phyloP scores from a whole-genome alignment of 1,140 invertebrate genomes.

The Subanguina moxae region DNA sequence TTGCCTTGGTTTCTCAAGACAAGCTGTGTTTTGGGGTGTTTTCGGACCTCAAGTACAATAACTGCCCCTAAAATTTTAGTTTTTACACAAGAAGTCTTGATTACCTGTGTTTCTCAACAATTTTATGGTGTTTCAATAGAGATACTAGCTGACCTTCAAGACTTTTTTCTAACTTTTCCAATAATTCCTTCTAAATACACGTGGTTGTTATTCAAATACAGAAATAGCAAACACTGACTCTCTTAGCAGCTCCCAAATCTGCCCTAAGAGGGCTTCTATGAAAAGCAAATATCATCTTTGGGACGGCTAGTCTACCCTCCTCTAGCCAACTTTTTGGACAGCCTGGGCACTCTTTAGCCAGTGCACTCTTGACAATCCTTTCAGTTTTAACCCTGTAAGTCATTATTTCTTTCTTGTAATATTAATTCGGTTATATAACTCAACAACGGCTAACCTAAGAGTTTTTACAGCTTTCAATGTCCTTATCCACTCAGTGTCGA shows the following conservation, averaged over 20 bases:
- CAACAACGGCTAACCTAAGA: slow-evolving; percentile 9
- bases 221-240: slow-evolving; percentile 19
- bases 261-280: slow-evolving; percentile 25
- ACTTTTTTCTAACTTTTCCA: slow-evolving; percentile 33
- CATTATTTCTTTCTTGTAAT: background rate
- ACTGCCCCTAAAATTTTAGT: too few species aligned
- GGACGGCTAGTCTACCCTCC: slow-evolving; percentile 15
- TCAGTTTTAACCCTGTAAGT: slow-evolving; percentile 12
- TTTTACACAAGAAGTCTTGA: too few species aligned
- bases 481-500: slow-evolving; percentile 23
- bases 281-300: slow-evolving; percentile 22
- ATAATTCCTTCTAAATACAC: slow-evolving; percentile 30
- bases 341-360: background rate
- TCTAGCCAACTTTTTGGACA: background rate
- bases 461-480: slow-evolving; percentile 15
- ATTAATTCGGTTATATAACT: background rate
- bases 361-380: background rate
- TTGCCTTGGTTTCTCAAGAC: too few species aligned
- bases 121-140: slow-evolving; percentile 28
- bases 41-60: too few species aligned
- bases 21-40: too few species aligned
- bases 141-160: slow-evolving; percentile 18
- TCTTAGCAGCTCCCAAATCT: slow-evolving; percentile 22
- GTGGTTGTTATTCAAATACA: background rate
- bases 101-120: slow-evolving; percentile 18